phyloP scores from a whole-genome alignment of 2,113 vertebrate genomes.

The Todiramphus chloris region DNA sequence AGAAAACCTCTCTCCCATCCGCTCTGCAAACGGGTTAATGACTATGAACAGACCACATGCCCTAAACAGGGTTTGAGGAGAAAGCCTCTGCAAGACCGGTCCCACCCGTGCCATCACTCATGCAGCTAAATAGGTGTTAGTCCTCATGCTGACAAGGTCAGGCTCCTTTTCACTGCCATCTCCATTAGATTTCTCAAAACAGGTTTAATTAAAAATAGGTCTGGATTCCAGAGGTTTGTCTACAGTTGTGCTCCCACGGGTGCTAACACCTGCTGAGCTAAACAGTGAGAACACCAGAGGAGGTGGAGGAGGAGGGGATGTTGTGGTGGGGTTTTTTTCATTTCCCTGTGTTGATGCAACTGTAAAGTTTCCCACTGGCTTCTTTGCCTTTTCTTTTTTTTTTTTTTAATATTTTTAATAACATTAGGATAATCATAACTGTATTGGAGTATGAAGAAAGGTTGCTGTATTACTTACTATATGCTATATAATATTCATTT shows the following conservation, averaged over 20 bases:
- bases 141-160: constrained; percentile 46
- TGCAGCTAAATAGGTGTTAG: constrained; percentile 55
- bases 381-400: neutral
- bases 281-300: constrained; percentile 2
- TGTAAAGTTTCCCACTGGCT: neutral
- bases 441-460: neutral
- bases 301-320: neutral
- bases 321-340: neutral
- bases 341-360: constrained; percentile 33
- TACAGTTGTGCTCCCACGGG: constrained; percentile 50
- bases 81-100: constrained; percentile 11
- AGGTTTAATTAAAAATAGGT: constrained; percentile 64
- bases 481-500: neutral
- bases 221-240: constrained; percentile 53
- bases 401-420: neutral
- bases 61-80: neutral
- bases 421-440: neutral
- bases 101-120: constrained; percentile 20
- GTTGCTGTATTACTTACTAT: neutral
- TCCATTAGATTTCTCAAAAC: constrained; percentile 49
- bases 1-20: neutral
- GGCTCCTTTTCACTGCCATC: constrained; percentile 49
- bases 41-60: neutral
- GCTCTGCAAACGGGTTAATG: neutral
- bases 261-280: constrained; percentile 48